Evolutionary conservation across 1,140 invertebrate genomes (phyloP), one percentile per base, ranked within the genome.

Genomic region (Telenomus remus): DNA sequence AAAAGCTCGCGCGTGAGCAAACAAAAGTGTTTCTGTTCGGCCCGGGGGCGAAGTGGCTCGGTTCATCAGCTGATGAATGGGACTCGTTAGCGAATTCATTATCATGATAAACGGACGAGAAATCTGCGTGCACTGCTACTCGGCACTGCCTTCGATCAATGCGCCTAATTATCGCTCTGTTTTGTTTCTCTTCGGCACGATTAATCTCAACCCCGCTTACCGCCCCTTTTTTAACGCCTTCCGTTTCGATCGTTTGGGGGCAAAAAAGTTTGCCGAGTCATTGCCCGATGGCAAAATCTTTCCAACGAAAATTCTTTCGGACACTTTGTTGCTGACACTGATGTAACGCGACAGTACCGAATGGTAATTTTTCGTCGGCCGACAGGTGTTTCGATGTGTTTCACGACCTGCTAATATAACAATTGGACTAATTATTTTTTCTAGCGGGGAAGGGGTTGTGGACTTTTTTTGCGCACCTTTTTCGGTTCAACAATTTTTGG

Each of bases 81-180:
- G 57, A 63, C 68, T 77, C 74, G 74, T 77, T 77, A 77, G 63
- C 61, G 68, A 55, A 72, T 71, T 76, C 64, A 74, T 74, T 74
- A 68, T 68, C 57, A 63, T 68, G 71, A 50, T 74, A 68, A 74
- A 51, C 56, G 64, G 57, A 68, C 39, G 51, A 63, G 71, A 68
- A 74, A 63, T 56, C 71, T 56, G 47, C 63, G 46, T 50, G 44
- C 33, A 5, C 8, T 15, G 15, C 34, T 47, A 49, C 42, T 12
- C 37, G 33, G 14, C 14, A 50, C 35, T 16, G 10, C 27, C 56
- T 51, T 33, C 63, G 68, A 63, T 68, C 68, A 73, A 73, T 73
- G 70, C 35, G 49, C 43, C 63, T 61, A 66, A 61, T 66, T 66
- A 65, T 65, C 53, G 7, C 33, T 8, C 12, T 47, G 57, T 34